These are phyloP conservation scores for Todiramphus chloris DNA, from an alignment of 2,113 vertebrate species.

Conservation along the genomic window DNA sequence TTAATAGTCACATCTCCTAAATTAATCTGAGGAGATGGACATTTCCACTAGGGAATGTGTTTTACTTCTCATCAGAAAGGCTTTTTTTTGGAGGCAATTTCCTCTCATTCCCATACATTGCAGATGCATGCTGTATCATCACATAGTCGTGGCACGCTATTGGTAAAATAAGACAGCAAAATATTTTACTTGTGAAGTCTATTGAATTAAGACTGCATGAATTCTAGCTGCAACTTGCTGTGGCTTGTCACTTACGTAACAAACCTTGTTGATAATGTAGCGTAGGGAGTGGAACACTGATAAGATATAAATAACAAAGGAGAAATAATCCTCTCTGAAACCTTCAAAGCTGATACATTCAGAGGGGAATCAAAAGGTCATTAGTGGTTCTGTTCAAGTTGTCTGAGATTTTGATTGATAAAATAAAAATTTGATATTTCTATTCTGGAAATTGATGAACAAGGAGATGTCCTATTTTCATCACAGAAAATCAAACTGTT, in stretches of 20 bases:
- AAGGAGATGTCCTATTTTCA: not conserved
- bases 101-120: not conserved
- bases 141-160: not conserved
- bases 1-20: not conserved
- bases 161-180: not conserved
- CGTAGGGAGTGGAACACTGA: not conserved
- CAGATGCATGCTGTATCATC: not conserved
- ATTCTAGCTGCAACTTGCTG: not conserved
- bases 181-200: not conserved
- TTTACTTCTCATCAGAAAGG: not conserved
- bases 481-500: not conserved
- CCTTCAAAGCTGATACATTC: not conserved
- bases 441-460: not conserved
- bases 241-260: not conserved
- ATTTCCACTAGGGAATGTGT: not conserved
- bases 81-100: not conserved
- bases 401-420: not conserved
- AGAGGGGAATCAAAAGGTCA: not conserved
- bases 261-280: not conserved
- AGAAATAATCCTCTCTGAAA: not conserved
- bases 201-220: not conserved
- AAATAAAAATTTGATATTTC: not conserved
- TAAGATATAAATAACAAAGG: not conserved
- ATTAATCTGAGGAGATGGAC: not conserved
- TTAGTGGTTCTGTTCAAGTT: not conserved